Base-by-base conservation (phyloP, 2,797 vertebrate genomes). In the Poecile montanus region DNA sequence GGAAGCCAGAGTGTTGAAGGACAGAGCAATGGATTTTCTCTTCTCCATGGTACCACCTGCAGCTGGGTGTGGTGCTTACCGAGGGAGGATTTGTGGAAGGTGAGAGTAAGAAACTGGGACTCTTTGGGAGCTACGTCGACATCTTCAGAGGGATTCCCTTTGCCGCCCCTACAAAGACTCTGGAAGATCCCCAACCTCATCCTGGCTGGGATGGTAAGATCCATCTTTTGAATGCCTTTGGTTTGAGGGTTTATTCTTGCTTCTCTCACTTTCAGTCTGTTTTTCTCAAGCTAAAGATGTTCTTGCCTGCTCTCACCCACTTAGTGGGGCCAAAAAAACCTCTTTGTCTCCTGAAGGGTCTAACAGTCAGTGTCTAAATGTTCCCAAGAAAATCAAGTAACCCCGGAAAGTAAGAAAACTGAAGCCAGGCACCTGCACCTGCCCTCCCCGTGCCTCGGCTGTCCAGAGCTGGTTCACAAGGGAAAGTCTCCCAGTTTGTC, bases 81-180 rank as follows among this genome's bases (percentile, higher is more conserved):
- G 99, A 99, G 94, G 98, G 99, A 4, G 99, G 99, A 44, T 98
- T 98, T 89, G 99, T 99, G 76, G 40, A 99, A 96, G 99, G 99
- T 0, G 32, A 98, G 44, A 99, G 79, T 83, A 98, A 98, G 89
- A 96, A 63, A 25, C 90, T 98, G 25, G 97, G 98, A 9, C 90
- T 98, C 60, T 68, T 97, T 6, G 94, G 95, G 2, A 61, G 89
- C 21, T 98, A 97, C 30, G 66, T 99, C 3, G 99, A 99, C 36
- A 51, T 99, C 88, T 99, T 99, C 95, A 99, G 70, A 86, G 99
- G 99, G 22, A 98, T 99, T 84, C 99, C 99, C 27, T 99, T 98
- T 32, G 99, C 98, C 13, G 99, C 98, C 3, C 87, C 97, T 0
- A 98, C 99, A 9, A 98, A 38, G 20, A 77, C 0, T 0, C 30